Evolutionary conservation across 1,140 invertebrate genomes (phyloP).

Genomic region (Holcopasites calliopsidis): DNA sequence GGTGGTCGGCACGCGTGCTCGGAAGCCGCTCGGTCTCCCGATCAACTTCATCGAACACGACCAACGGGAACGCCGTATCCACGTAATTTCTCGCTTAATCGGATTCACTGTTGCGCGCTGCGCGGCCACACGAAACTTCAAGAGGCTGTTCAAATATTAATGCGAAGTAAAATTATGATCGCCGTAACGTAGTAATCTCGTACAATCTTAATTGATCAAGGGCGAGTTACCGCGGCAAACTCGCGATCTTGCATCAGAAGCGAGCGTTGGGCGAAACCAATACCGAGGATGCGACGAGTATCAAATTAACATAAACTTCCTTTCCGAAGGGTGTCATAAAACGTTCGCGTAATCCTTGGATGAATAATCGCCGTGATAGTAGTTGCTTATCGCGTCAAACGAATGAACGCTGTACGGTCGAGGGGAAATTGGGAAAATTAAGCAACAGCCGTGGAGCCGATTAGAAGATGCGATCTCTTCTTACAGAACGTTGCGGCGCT

Average conservation of each 20-base stretch:
- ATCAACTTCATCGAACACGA: conserved; percentile 2
- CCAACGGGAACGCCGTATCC: neutral
- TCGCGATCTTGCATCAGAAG: neutral
- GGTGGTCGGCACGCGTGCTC: neutral
- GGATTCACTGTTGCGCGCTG: neutral
- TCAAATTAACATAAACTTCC: neutral
- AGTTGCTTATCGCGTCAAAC: too few relatives aligned
- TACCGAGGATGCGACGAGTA: neutral
- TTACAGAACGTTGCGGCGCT: neutral
- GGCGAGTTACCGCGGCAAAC: conserved; percentile 9
- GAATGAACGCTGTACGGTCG: neutral
- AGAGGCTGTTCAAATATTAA: too few relatives aligned
- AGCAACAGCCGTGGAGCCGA: neutral
- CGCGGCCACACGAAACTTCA: too few relatives aligned
- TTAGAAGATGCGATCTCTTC: neutral
- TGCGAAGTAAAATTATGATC: neutral
- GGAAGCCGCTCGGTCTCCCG: conserved; percentile 7
- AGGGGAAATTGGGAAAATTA: neutral
- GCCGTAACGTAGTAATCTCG: neutral
- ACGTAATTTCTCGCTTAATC: neutral
- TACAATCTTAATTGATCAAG: neutral
- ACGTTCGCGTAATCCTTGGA: too few relatives aligned
- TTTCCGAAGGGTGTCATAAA: neutral
- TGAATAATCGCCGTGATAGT: too few relatives aligned
- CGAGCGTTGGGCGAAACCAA: neutral